Conservation (phyloP, 2,113 vertebrate genomes). For the Pseudopodoces humilis region DNA sequence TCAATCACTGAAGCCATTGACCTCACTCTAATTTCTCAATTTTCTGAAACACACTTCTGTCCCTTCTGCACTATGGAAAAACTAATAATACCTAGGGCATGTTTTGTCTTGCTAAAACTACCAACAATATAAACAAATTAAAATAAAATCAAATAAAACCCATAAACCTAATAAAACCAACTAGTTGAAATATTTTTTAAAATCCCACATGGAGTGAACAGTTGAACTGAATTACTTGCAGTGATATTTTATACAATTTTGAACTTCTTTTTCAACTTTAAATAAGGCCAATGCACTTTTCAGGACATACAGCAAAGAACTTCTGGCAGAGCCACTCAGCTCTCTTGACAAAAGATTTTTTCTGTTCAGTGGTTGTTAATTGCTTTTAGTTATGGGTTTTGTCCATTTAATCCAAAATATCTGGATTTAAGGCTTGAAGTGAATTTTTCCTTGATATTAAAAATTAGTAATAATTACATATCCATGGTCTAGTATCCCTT, state of each 20-base stretch:
- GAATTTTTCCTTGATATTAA: neutral
- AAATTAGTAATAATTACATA: neutral
- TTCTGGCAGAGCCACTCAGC: neutral
- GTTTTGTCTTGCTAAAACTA: neutral
- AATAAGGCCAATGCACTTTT: neutral
- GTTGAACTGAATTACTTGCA: neutral
- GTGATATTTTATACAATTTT: neutral
- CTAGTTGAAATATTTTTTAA: neutral
- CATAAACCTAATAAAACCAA: neutral
- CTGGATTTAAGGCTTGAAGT: neutral
- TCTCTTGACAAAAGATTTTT: neutral
- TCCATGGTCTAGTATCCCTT: neutral
- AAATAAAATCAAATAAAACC: neutral
- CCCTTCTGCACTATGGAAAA: neutral
- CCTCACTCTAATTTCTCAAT: neutral
- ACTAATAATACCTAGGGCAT: neutral
- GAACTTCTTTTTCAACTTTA: neutral
- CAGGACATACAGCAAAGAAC: neutral
- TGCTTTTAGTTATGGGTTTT: neutral
- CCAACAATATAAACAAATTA: neutral
- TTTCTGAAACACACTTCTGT: neutral
- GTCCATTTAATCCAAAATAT: neutral
- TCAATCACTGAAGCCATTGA: neutral
- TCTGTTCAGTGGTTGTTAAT: neutral
- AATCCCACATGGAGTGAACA: fast-evolving